Evolutionary conservation across 64 coral and sea anemone species (phyloP).

Genomic region (Montipora capricornis): DNA sequence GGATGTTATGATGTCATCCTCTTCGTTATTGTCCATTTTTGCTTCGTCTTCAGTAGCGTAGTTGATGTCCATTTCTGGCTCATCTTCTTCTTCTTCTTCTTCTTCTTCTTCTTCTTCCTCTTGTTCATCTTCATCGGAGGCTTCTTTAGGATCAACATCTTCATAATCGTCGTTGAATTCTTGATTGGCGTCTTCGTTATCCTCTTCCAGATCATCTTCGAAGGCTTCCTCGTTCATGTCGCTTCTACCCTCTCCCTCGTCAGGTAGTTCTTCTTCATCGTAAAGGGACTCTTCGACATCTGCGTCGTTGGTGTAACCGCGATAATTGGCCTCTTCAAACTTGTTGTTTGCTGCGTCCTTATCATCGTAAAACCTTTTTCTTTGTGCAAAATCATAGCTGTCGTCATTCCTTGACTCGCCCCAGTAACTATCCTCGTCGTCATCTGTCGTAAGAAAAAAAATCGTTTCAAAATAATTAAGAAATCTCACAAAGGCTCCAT

Average conservation of each 20-base stretch:
- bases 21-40: background rate
- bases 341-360: background rate
- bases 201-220: background rate
- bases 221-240: background rate
- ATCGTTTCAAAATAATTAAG: background rate
- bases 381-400: background rate
- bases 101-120: background rate
- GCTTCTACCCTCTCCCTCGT: background rate
- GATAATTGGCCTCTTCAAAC: background rate
- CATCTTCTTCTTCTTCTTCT: background rate
- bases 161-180: background rate
- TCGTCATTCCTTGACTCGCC: background rate
- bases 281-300: background rate
- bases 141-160: background rate
- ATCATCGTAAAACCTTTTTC: background rate
- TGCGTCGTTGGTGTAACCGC: background rate
- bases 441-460: background rate
- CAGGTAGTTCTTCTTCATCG: background rate
- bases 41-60: background rate
- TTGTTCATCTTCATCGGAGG: background rate
- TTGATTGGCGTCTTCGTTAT: background rate
- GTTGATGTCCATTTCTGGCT: background rate
- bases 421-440: background rate
- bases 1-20: background rate
- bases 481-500: background rate